Percentiles rank a stretch among this genome's conserved stretches.
Evolutionary conservation across 2,113 vertebrate genomes (phyloP).

Genomic region (Copsychus sechellarum): DNA sequence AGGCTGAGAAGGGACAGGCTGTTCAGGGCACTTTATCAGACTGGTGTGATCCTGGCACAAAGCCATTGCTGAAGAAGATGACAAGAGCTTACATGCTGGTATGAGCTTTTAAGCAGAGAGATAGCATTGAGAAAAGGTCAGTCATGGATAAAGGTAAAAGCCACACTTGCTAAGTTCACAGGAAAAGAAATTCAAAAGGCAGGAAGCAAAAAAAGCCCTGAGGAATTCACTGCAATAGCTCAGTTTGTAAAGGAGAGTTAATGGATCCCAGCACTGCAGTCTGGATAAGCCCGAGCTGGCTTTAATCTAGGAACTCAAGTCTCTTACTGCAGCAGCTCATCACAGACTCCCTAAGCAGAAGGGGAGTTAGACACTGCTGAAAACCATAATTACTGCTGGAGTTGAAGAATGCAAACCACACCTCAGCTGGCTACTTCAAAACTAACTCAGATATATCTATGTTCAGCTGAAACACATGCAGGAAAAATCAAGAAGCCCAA

Average conservation of each 20-base stretch:
- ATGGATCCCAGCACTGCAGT: neutral
- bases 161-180: neutral
- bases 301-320: neutral
- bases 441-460: neutral
- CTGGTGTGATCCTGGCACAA: neutral
- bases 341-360: neutral
- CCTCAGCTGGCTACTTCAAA: neutral
- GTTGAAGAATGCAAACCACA: neutral
- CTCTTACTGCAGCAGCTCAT: neutral
- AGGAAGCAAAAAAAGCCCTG: neutral
- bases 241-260: neutral
- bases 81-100: neutral
- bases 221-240: neutral
- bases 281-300: neutral
- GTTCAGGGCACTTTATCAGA: neutral
- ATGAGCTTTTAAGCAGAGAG: conserved; percentile 2
- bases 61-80: neutral
- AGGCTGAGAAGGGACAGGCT: neutral
- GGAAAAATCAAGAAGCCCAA: neutral
- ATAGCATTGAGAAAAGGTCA: conserved; percentile 10
- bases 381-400: neutral
- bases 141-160: neutral
- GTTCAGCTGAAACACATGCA: neutral
- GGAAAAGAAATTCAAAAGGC: conserved; percentile 30
- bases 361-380: neutral